Base-by-base conservation (phyloP, 2,113 vertebrate genomes). In the Syngnathus floridae region DNA sequence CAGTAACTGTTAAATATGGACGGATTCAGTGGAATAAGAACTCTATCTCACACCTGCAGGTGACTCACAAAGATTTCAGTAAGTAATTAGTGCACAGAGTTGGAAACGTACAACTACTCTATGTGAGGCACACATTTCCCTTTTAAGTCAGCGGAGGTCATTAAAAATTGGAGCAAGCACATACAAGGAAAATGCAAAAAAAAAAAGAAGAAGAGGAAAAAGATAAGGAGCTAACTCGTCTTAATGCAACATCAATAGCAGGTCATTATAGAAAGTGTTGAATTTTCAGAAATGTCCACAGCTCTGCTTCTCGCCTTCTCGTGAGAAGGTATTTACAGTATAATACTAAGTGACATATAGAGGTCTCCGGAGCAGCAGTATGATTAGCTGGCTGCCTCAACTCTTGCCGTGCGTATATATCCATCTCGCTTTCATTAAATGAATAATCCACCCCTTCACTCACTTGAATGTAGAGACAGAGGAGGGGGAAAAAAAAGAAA, bases 271-370 rank as follows among this genome's bases (percentile, higher is more conserved):
- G 77, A 14, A 69, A 66, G 67, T 74, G 78, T 66, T 69, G 71
- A 64, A 74, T 70, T 73, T 81, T 79, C 77, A 79, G 66, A 72
- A 86, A 72, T 73, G 70, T 71, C 68, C 11, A 41, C 80, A 21
- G 68, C 83, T 75, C 45, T 55, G 69, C 82, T 83, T 71, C 57
- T 57, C 1, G 64, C 58, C 71, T 81, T 67, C 26, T 31, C 26
- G 74, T 70, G 59, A 79, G 79, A 67, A 82, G 75, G 81, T 77
- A 81, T 86, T 87, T 80, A 85, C 81, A 71, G 64, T 69, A 40
- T 86, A 89, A 88, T 84, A 81, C 81, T 87, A 88, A 87, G 79
- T 86, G 83, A 83, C 84, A 79, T 79, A 83, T 82, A 86, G 81
- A 84, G 83, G 85, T 84, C 83, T 88, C 71, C 62, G 16, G 82